These are phyloP conservation scores for Apocrypta bakeri DNA, from an alignment of 1,140 invertebrate genomes.

Conservation along the genomic window DNA sequence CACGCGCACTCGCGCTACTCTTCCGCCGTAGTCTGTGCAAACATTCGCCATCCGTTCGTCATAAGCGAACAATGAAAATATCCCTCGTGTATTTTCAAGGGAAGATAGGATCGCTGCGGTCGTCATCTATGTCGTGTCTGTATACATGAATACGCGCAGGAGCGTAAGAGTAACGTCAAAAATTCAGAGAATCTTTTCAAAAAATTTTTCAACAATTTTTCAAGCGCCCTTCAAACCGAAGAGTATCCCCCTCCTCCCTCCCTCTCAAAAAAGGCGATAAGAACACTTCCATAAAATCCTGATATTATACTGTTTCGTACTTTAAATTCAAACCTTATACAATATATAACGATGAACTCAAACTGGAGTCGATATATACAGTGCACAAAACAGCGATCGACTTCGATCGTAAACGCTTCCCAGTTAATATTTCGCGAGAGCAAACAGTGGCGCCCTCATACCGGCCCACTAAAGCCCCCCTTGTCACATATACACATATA, in stretches of 20 bases:
- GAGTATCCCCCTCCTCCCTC: too few relatives aligned
- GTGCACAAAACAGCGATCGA: too few relatives aligned
- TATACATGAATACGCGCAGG: too few relatives aligned
- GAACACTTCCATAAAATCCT: too few relatives aligned
- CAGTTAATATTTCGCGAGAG: conserved; percentile 18
- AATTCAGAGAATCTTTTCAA: background rate
- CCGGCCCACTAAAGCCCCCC: background rate
- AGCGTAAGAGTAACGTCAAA: too few relatives aligned
- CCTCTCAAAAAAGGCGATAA: too few relatives aligned
- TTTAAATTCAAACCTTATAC: too few relatives aligned
- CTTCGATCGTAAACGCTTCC: conserved; percentile 21
- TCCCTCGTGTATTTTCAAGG: conserved; percentile 39
- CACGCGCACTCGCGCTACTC: background rate
- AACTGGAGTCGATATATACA: too few relatives aligned
- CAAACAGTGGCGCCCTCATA: background rate
- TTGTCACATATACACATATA: background rate
- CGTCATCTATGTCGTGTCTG: background rate
- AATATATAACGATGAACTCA: too few relatives aligned
- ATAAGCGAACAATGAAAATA: conserved; percentile 41
- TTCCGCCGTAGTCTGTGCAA: background rate
- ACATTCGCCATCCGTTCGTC: conserved; percentile 20
- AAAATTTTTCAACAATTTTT: background rate
- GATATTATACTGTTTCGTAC: too few relatives aligned
- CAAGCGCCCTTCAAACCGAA: too few relatives aligned
- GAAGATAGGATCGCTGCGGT: background rate